A percentile compares a stretch with the other conserved stretches of the same genome.
phyloP scores from a whole-genome alignment of 2,113 vertebrate species.

The Chamaea fasciata region DNA sequence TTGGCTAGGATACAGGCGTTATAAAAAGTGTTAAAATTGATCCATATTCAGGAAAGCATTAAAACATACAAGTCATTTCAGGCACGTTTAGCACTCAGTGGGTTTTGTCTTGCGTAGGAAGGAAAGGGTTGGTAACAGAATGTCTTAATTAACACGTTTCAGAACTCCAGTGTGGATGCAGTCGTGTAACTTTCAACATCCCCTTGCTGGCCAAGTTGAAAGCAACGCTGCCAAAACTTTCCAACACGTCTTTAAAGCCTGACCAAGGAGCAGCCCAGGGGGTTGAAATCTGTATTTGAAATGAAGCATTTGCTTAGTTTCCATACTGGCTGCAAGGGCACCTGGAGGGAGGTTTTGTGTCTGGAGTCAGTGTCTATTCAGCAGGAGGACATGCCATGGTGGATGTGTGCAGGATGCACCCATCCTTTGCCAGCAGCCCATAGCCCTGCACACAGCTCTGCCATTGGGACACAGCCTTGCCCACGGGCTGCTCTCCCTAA shows the following conservation, averaged over 20 bases:
- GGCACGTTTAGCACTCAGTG: background rate
- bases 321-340: background rate
- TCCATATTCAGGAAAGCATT: conserved; percentile 29
- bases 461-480: background rate
- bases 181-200: background rate
- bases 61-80: conserved; percentile 1
- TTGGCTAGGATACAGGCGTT: background rate
- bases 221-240: background rate
- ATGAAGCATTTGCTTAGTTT: background rate
- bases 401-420: background rate
- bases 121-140: conserved; percentile 34
- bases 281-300: background rate
- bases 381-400: fast-evolving
- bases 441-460: background rate
- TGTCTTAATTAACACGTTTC: conserved; percentile 49
- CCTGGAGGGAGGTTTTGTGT: fast-evolving
- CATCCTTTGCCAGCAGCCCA: background rate
- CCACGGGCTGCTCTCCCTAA: background rate
- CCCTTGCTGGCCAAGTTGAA: background rate
- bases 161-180: conserved; percentile 10
- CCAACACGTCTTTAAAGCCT: conserved; percentile 6
- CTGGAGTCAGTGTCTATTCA: background rate
- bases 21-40: conserved; percentile 30
- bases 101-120: conserved; percentile 46
- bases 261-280: background rate